Evolutionary conservation across 2,888 invertebrate genomes (phyloP).

Genomic region (Gasteruption jaculator): DNA sequence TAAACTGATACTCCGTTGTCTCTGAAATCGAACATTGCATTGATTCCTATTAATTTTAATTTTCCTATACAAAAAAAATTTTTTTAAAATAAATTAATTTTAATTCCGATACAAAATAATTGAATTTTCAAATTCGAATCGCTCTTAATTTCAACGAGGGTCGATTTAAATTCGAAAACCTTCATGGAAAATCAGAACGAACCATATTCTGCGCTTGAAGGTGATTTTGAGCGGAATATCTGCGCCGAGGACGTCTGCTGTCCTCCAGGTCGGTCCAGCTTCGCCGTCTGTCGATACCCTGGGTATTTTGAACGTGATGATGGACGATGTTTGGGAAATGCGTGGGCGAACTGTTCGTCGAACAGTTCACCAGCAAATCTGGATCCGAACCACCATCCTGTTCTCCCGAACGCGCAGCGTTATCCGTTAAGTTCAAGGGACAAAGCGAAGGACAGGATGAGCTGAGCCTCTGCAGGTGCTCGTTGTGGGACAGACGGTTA

Average conservation of each 20-base stretch:
- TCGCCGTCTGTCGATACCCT: conserved; percentile 62
- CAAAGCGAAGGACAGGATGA: conserved; percentile 70
- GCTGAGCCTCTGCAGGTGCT: conserved; percentile 59
- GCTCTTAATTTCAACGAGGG: too few species aligned
- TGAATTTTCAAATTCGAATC: too few species aligned
- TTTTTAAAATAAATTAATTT: conserved; percentile 2
- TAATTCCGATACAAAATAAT: conserved; percentile 10
- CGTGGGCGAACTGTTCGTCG: conserved; percentile 53
- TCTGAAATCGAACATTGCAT: conserved; percentile 30
- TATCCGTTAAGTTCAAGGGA: conserved; percentile 31
- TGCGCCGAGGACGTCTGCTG: conserved; percentile 42
- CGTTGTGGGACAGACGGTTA: conserved; percentile 34
- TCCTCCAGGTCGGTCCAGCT: conserved; percentile 88
- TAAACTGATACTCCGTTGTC: conserved; percentile 62
- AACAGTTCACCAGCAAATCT: conserved; percentile 52
- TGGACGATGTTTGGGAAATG: conserved; percentile 41
- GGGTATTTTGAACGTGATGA: conserved; percentile 53
- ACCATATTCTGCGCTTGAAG: conserved; percentile 48
- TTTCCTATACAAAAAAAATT: conserved; percentile 1
- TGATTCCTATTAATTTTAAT: neutral
- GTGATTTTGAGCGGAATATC: conserved; percentile 43
- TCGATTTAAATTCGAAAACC: too few species aligned
- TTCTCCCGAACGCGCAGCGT: conserved; percentile 52
- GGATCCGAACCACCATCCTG: conserved; percentile 55
- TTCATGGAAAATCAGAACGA: too few species aligned